Base-by-base conservation (phyloP, 2,888 invertebrate species). In the Flexamia atlantica region DNA sequence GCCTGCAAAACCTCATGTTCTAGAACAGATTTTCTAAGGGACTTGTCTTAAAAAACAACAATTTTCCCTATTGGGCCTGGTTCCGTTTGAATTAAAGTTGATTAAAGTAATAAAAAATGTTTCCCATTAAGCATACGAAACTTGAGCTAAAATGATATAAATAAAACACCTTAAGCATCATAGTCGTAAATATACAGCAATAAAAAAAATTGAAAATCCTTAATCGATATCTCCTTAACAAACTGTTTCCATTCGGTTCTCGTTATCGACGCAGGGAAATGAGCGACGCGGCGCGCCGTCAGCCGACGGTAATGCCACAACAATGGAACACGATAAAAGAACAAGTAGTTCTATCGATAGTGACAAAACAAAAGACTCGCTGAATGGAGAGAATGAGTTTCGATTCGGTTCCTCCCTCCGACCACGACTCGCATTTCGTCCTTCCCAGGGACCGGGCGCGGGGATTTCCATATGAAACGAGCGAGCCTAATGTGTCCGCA, bases 351-450 rank as follows among this genome's bases (percentile, higher is more conserved):
- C 70, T 42, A 84, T 84, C 84, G 84, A 84, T 84, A 84, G 84
- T 84, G 84, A 81, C 84, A 81, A 84, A 84, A 84, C 84, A 84
- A 84, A 81, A 84, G 84, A 80, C 70, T 83, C 74, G 57, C 74
- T 72, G 81, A 81, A 81, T 81, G 36, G 81, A 74, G 57, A 83
- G 83, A 83, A 83, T 83, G 83, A 83, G 74, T 83, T 83, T 83
- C 83, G 74, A 83, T 83, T 83, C 60, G 53, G 25, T 82, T 36
- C 40, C 32, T 68, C 42, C 72, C 50, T 64, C 46, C 17, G 17
- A 42, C 50, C n/a, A 20, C 23, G 1, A 28, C 20, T 50, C 25
- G 20, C 20, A 42, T 64, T 81, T 42, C 81, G 36, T 40, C 40
- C 28, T 64, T n/a, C 64, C 60, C 57, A 12, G 42, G 60, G 5